Base-by-base conservation (phyloP, 1,140 invertebrate genomes). In the Solenopsis invicta region DNA sequence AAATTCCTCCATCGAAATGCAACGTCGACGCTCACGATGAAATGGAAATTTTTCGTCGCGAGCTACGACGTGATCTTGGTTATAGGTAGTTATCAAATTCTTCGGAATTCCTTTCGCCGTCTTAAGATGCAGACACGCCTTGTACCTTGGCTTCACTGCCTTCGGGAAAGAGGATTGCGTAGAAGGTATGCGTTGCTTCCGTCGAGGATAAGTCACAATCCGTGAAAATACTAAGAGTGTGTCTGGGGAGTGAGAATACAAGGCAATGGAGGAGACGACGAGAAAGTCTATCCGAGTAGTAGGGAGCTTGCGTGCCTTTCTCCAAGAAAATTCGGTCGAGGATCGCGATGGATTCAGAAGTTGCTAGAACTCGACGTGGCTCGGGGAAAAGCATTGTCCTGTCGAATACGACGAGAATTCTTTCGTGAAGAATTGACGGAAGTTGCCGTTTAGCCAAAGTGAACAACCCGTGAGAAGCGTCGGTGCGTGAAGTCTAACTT, bases 151-250 rank as follows among this genome's bases (percentile, higher is more conserved):
- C 88, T 82, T 88, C 48, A 64, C 50, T 41, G 61, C 45, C 21
- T 52, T 13, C 56, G 10, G 50, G 41, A 86, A 90, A 87, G 88
- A 90, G 82, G 81, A 88, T 90, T 90, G 76, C 76, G 24, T 13
- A 12, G 56, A 29, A 90, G 67, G 80, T 85, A 82, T 80, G 81
- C 86, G 81, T 76, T 67, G 74, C 82, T 62, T 84, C 24, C 54
- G 41, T 34, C 50, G n/a, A 13, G 69, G 75, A 90, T 90, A 85
- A 85, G 81, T 88, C 80, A 87, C 86, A 64, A 88, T 88, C 88
- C 54, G 56, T 76, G 77, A 72, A 76, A 89, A 86, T 67, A 67
- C 56, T 84, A 54, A 80, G 81, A 54, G 69, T 66, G 62, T 50
- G 64, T 61, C 76, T 80, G 64, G 21, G 29, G 12, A 34, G n/a